These are phyloP conservation scores for Ochropacha duplaris DNA, from an alignment of 2,888 invertebrate species.

Conservation along the genomic window DNA sequence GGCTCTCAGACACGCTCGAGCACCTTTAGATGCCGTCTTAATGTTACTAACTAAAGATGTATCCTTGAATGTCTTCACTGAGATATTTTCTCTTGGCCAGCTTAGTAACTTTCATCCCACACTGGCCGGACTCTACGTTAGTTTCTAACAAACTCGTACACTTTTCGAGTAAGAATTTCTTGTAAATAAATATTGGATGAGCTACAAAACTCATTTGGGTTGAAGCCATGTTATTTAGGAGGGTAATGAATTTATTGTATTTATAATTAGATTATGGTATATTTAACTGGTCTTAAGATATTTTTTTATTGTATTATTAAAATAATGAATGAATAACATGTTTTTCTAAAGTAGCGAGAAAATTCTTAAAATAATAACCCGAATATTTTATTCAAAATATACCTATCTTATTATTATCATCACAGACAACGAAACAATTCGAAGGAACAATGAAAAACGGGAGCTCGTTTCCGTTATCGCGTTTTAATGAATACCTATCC, in stretches of 20 bases:
- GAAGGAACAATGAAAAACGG: slow-evolving; percentile 28
- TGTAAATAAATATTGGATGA: not conserved
- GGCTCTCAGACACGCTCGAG: slow-evolving; percentile 58
- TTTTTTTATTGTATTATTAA: too few relatives aligned
- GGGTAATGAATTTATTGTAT: not conserved
- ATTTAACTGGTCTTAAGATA: not conserved
- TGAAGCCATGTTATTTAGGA: not conserved
- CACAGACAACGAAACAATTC: slow-evolving; percentile 13
- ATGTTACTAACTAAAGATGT: slow-evolving; percentile 53
- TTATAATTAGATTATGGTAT: not conserved
- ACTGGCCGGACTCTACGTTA: slow-evolving; percentile 46
- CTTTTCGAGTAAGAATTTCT: not conserved
- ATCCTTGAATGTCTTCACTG: slow-evolving; percentile 36
- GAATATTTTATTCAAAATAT: not conserved
- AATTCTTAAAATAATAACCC: not conserved
- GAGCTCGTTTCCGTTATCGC: slow-evolving; percentile 50
- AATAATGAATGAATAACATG: too few relatives aligned
- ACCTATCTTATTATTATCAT: not conserved
- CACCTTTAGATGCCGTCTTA: slow-evolving; percentile 52
- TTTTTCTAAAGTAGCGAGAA: too few relatives aligned
- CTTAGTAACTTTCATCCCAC: slow-evolving; percentile 49
- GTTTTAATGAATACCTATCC: slow-evolving; percentile 72
- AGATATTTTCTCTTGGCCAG: slow-evolving; percentile 44
- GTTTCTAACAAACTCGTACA: slow-evolving; percentile 17
- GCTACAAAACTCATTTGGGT: not conserved